Conservation (phyloP, 2,113 vertebrate species). For the Cathartes aura region DNA sequence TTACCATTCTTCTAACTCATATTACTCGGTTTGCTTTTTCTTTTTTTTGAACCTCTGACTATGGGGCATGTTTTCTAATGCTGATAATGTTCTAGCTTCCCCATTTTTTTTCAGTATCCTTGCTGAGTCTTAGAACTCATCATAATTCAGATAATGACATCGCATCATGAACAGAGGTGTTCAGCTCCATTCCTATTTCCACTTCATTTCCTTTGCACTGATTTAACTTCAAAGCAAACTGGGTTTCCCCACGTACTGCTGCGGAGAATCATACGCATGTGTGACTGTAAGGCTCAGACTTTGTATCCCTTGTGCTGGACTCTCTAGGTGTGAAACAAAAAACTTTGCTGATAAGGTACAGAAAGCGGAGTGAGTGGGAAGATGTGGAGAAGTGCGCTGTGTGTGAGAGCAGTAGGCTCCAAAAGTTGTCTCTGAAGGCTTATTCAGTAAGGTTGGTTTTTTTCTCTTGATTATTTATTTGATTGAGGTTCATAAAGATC, state of each 20-base stretch:
- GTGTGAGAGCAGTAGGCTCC: background rate
- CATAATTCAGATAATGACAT: background rate
- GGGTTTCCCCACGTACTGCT: background rate
- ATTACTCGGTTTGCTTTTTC: background rate
- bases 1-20: background rate
- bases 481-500: background rate
- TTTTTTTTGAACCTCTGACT: background rate
- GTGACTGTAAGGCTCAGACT: background rate
- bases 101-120: background rate
- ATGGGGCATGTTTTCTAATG: background rate
- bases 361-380: background rate
- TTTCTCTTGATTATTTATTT: background rate
- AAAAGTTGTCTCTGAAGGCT: background rate
- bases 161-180: background rate
- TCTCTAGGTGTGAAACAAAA: background rate
- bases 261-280: accelerated
- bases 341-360: background rate
- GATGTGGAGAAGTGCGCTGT: background rate
- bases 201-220: background rate
- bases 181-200: background rate
- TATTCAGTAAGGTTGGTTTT: accelerated
- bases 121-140: background rate
- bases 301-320: background rate
- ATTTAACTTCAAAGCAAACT: background rate
- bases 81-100: background rate